These are phyloP conservation scores for Ditula angustiorana DNA, from an alignment of 2,888 invertebrate species.

Conservation along the genomic window DNA sequence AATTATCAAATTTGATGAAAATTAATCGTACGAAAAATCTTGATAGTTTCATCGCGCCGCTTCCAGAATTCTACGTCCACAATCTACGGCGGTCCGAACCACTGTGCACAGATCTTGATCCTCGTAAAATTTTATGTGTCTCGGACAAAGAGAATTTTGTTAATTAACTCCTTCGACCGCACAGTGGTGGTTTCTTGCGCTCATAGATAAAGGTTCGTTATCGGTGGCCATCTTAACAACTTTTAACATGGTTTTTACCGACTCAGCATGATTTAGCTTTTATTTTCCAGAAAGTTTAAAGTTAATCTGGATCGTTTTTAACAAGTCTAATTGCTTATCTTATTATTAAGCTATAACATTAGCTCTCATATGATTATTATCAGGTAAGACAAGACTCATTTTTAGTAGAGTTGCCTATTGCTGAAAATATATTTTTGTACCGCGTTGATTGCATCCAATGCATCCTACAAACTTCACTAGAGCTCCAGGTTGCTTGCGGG, in stretches of 20 bases:
- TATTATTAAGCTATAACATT: too few species aligned
- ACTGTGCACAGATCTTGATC: constrained; percentile 76
- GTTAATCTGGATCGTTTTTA: background rate
- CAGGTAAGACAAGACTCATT: too few species aligned
- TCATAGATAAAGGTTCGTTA: constrained; percentile 78
- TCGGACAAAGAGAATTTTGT: constrained; percentile 84
- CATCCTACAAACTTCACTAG: too few species aligned
- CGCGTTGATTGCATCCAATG: too few species aligned
- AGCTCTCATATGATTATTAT: too few species aligned
- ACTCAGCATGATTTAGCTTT: background rate
- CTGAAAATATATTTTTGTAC: too few species aligned
- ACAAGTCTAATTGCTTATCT: too few species aligned
- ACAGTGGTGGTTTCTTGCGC: constrained; percentile 62
- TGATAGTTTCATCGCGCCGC: constrained; percentile 9
- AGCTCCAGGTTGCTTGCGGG: too few species aligned
- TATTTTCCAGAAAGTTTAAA: background rate
- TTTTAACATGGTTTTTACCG: constrained; percentile 35
- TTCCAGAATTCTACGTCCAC: constrained; percentile 32
- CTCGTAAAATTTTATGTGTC: constrained; percentile 84
- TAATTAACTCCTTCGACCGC: constrained; percentile 77
- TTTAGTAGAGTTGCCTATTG: too few species aligned
- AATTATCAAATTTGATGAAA: too few species aligned
- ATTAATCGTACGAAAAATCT: too few species aligned
- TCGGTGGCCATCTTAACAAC: constrained; percentile 69
- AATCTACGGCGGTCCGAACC: constrained; percentile 58